Conservation (phyloP, 2,888 invertebrate species). For the Heteromyza rotundicornis region DNA sequence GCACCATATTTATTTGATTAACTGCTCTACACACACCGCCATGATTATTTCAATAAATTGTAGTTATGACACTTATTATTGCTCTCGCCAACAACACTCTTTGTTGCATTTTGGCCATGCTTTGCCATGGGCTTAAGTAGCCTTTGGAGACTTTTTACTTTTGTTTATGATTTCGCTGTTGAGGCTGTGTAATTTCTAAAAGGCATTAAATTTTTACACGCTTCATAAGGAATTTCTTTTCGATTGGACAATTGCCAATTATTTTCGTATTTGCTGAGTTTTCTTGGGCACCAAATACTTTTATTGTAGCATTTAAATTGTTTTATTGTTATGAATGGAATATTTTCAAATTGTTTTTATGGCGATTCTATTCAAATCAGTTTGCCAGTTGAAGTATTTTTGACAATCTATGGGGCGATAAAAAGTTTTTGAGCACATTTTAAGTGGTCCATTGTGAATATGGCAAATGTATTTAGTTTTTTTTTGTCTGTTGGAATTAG, state of each 20-base stretch:
- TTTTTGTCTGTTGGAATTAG: too few relatives aligned
- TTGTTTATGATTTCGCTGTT: too few relatives aligned
- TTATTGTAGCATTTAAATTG: conserved; percentile 44
- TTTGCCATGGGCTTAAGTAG: conserved; percentile 15
- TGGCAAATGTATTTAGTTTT: too few relatives aligned
- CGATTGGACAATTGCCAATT: conserved; percentile 46
- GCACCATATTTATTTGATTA: conserved; percentile 57
- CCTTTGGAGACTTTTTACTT: background rate
- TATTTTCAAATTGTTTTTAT: conserved; percentile 45
- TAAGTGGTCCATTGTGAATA: conserved; percentile 47
- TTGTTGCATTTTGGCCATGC: conserved; percentile 33
- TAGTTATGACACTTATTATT: conserved; percentile 48
- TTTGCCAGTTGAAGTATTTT: conserved; percentile 35
- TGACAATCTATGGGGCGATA: conserved; percentile 8
- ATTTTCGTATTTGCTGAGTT: background rate
- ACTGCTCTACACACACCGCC: conserved; percentile 42
- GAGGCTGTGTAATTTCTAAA: too few relatives aligned
- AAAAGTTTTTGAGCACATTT: conserved; percentile 25
- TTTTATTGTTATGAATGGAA: conserved; percentile 53
- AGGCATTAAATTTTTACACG: background rate
- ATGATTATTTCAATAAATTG: conserved; percentile 54
- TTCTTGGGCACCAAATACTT: conserved; percentile 13
- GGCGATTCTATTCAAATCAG: conserved; percentile 53
- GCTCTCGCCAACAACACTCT: background rate
- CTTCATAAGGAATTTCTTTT: background rate